Percentiles rank a stretch among this genome's conserved stretches.
These are phyloP conservation scores for Botia almorhae DNA, from an alignment of 2,797 vertebrate genomes.

Conservation along the genomic window DNA sequence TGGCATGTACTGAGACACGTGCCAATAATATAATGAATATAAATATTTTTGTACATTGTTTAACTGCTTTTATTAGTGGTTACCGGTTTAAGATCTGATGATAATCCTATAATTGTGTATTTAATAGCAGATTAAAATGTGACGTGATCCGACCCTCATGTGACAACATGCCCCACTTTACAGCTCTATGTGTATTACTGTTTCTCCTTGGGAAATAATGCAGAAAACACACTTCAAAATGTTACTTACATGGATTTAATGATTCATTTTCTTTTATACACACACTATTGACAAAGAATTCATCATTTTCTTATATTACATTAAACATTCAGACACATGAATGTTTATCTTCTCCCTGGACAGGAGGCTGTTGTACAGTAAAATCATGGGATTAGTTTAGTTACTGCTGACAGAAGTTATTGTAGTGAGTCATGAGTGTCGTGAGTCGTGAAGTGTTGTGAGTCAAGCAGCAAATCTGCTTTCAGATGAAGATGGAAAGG, in stretches of 20 bases:
- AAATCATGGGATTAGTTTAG: background rate
- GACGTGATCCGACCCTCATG: too few relatives aligned
- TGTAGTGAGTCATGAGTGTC: too few relatives aligned
- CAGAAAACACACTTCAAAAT: background rate
- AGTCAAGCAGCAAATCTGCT: background rate
- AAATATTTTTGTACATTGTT: background rate
- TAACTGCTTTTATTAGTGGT: too few relatives aligned
- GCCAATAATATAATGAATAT: background rate
- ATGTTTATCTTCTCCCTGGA: background rate
- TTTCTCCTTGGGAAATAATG: background rate
- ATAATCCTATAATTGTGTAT: too few relatives aligned
- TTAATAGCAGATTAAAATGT: too few relatives aligned
- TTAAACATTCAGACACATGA: constrained; percentile 4
- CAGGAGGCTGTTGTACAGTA: background rate
- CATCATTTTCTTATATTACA: background rate
- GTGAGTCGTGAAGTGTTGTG: background rate
- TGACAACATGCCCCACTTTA: background rate
- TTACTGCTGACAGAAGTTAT: background rate
- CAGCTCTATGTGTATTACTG: too few relatives aligned
- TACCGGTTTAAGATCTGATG: too few relatives aligned
- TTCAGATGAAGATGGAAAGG: background rate
- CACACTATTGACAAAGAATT: too few relatives aligned
- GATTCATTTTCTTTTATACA: background rate
- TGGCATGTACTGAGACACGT: too few relatives aligned
- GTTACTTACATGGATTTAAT: background rate